A percentile compares a stretch with the other conserved stretches of the same genome.
phyloP scores from a whole-genome alignment of 2,113 vertebrate species.

The Oreochromis tanganicae region DNA sequence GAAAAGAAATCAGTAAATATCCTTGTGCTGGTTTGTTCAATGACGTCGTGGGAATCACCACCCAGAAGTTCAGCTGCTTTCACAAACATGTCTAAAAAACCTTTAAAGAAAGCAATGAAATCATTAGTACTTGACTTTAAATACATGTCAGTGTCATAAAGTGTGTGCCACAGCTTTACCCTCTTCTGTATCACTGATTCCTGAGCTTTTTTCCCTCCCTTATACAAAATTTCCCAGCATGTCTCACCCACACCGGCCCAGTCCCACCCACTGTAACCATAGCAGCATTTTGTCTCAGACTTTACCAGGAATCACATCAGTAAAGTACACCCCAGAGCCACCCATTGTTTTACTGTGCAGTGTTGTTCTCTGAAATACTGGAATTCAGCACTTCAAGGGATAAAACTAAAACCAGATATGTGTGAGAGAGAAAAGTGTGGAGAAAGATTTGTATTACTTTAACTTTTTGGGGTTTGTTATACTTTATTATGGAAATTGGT shows the following conservation, averaged over 20 bases:
- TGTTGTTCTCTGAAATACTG: conserved; percentile 60
- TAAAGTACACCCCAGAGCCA: conserved; percentile 32
- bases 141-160: background rate
- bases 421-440: background rate
- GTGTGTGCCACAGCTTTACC: background rate
- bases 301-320: conserved; percentile 18
- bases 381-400: conserved; percentile 42
- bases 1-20: background rate
- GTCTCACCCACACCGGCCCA: background rate
- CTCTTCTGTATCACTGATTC: background rate
- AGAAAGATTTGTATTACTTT: background rate
- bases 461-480: conserved; percentile 1
- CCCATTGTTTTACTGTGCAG: conserved; percentile 59
- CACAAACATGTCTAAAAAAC: background rate
- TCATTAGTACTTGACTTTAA: background rate
- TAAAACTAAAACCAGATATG: conserved; percentile 69
- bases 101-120: background rate
- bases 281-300: conserved; percentile 17
- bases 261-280: conserved; percentile 33
- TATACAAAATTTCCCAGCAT: conserved; percentile 5
- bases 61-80: background rate
- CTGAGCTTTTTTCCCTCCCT: background rate
- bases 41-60: background rate
- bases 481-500: conserved; percentile 17
- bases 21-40: background rate